phyloP scores from a whole-genome alignment of 2,888 invertebrate species.

The Melangyna quadrimaculata region DNA sequence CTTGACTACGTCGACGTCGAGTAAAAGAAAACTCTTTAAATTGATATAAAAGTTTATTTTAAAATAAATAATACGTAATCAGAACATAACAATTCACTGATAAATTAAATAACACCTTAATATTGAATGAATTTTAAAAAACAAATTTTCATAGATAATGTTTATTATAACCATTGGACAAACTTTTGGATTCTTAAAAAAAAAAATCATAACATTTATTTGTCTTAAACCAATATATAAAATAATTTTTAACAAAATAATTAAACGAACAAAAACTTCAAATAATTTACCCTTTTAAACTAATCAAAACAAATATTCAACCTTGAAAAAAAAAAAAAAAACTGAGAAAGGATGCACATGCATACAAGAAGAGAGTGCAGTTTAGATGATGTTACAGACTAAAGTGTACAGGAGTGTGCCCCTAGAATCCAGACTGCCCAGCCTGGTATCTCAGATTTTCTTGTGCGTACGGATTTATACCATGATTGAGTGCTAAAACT shows the following conservation, averaged over 20 bases:
- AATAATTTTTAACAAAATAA: not conserved
- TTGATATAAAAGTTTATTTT: constrained; percentile 47
- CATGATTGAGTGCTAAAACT: constrained; percentile 90
- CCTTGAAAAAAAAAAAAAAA: not conserved
- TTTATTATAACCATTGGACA: not conserved
- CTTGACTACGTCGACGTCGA: too few relatives aligned
- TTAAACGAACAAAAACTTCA: not conserved
- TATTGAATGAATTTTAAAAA: constrained; percentile 2
- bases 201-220: not conserved
- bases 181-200: not conserved
- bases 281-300: not conserved
- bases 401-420: constrained; percentile 54
- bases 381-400: constrained; percentile 45
- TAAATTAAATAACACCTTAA: constrained; percentile 47
- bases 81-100: constrained; percentile 55
- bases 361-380: constrained; percentile 40
- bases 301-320: not conserved
- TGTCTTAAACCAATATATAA: not conserved
- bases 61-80: constrained; percentile 56
- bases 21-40: not conserved
- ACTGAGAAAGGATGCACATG: not conserved
- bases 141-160: not conserved
- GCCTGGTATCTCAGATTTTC: constrained; percentile 78
- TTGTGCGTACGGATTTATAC: constrained; percentile 82
- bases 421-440: constrained; percentile 75